Conservation (phyloP, 2,888 invertebrate genomes). For the Zygaena filipendulae region DNA sequence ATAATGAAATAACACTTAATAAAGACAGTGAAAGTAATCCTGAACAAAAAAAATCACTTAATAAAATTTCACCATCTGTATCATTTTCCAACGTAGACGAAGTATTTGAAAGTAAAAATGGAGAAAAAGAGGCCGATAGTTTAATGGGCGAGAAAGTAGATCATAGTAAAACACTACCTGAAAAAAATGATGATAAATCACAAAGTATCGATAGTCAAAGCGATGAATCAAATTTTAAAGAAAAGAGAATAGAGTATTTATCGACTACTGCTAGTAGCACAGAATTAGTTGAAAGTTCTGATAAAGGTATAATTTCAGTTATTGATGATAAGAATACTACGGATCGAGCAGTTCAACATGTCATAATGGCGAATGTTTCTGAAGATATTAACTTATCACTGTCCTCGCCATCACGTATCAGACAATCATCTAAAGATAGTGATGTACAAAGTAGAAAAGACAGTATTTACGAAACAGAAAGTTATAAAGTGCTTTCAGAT, state of each 20-base stretch:
- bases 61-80: slow-evolving; percentile 41
- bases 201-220: slow-evolving; percentile 26
- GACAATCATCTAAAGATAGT: slow-evolving; percentile 45
- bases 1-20: too few species aligned
- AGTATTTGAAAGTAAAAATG: slow-evolving; percentile 42
- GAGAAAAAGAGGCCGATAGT: slow-evolving; percentile 32
- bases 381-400: slow-evolving; percentile 35
- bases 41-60: slow-evolving; percentile 38
- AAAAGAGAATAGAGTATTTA: slow-evolving; percentile 33
- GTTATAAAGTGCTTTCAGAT: slow-evolving; percentile 63
- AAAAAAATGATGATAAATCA: slow-evolving; percentile 25
- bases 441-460: slow-evolving; percentile 46
- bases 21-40: too few species aligned
- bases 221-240: slow-evolving; percentile 27
- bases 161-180: slow-evolving; percentile 25
- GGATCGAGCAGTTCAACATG: slow-evolving; percentile 43
- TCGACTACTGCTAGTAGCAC: slow-evolving; percentile 40
- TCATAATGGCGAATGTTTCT: slow-evolving; percentile 35
- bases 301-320: slow-evolving; percentile 38
- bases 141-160: slow-evolving; percentile 48
- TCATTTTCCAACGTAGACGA: slow-evolving; percentile 54
- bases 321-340: slow-evolving; percentile 27
- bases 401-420: slow-evolving; percentile 32
- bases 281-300: slow-evolving; percentile 29
- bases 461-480: slow-evolving; percentile 63